Percentiles rank a stretch among this genome's conserved stretches.
These are phyloP conservation scores for Phylloscopus whistleri DNA, from an alignment of 2,113 vertebrate species.

Conservation along the genomic window DNA sequence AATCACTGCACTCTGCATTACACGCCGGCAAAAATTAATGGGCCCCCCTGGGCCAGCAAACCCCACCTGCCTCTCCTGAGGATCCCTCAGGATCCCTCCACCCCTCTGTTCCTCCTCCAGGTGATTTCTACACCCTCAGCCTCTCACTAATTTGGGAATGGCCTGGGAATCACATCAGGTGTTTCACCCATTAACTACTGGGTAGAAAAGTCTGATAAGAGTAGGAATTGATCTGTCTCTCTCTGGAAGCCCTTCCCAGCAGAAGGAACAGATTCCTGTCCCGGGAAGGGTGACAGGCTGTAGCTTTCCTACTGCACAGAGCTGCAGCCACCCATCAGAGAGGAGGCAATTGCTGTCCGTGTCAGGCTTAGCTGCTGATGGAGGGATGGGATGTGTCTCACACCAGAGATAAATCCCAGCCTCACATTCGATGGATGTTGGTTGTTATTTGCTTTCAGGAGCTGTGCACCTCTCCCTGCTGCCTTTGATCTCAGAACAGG, in stretches of 20 bases:
- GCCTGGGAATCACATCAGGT: neutral
- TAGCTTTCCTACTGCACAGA: neutral
- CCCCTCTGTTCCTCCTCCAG: neutral
- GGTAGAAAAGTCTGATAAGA: neutral
- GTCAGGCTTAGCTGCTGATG: constrained; percentile 2
- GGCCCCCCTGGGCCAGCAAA: neutral
- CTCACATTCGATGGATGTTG: neutral
- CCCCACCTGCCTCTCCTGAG: neutral
- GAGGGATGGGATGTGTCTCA: neutral
- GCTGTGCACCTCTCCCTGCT: neutral
- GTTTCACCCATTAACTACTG: neutral
- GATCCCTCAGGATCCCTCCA: neutral
- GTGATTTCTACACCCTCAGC: neutral
- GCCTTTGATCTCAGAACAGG: neutral
- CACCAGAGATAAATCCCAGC: neutral
- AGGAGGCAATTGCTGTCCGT: neutral
- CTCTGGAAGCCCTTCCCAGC: neutral
- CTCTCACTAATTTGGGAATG: neutral
- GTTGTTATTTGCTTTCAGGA: neutral
- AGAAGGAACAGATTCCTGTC: neutral
- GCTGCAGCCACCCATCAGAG: neutral
- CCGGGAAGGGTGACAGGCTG: neutral
- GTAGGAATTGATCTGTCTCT: neutral
- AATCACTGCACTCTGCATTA: neutral
- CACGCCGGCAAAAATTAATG: constrained; percentile 6